Evolutionary conservation across 2,888 invertebrate genomes (phyloP), one percentile per base, ranked within the genome.

Genomic region (Zygaena filipendulae): DNA sequence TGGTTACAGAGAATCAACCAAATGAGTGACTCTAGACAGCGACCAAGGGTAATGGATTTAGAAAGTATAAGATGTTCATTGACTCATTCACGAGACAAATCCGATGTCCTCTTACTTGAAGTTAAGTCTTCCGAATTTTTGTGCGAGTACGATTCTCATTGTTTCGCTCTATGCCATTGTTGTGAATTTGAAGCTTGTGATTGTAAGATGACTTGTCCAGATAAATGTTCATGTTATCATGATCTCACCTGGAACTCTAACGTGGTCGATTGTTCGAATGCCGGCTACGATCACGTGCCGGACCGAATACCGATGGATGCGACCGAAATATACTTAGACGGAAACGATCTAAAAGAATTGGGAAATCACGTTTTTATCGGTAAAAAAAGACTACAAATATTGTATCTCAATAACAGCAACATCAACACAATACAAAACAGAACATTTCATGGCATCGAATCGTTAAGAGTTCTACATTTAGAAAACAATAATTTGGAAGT

Each of bases 111-210:
- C 14, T 64, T 90, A 40, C 74, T 88, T 23, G 87, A 87, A 60
- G 77, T 89, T 40, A 85, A 85, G 52, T 82, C 88, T 27, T 86
- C 88, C 37, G 88, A 91, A 68, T 91, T 92, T 70, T 81, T 92
- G 44, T 92, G 92, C 64, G 85, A 86, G 43, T 92, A 92, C 70
- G 86, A 87, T 52, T 85, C 87, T 37, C 90, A 91, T 64, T 93
- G 93, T 75, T 92, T 91, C 69, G 86, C 91, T 30, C 71, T 91
- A 38, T 93, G 94, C 67, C 90, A 91, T 69, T 94, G 93, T 74
- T 94, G 93, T 75, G 91, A 92, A 60, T 93, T 90, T 80, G 91
- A 91, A 66, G 91, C 91, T 39, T 94, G 93, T 74, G 93, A 94
- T 75, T 93, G 93, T 70, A 90, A 92, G 82, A 92, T 92, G 89